phyloP scores from a whole-genome alignment of 2,888 invertebrate genomes.

The Helicoverpa assulta region DNA sequence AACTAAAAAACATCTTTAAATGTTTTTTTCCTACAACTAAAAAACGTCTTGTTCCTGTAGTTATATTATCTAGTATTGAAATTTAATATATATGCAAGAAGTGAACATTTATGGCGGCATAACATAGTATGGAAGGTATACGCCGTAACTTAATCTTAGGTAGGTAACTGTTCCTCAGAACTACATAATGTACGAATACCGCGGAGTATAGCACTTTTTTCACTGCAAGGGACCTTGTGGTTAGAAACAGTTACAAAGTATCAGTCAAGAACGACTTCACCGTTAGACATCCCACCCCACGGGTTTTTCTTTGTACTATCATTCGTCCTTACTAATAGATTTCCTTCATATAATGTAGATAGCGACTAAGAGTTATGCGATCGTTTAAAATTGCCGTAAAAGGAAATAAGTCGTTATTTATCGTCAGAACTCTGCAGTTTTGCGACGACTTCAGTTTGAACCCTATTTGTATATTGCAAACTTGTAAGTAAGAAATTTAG shows the following conservation, averaged over 20 bases:
- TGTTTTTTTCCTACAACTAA: too few species aligned
- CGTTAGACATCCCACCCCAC: slow-evolving; percentile 64
- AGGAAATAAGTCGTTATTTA: too few species aligned
- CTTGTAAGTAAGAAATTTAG: too few species aligned
- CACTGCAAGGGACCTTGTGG: slow-evolving; percentile 53
- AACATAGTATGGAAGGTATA: too few species aligned
- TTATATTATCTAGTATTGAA: too few species aligned
- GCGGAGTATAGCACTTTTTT: slow-evolving; percentile 60
- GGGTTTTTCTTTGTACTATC: slow-evolving; percentile 47
- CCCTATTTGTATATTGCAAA: too few species aligned
- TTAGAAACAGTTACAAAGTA: slow-evolving; percentile 71
- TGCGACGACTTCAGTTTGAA: too few species aligned
- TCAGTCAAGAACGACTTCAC: slow-evolving; percentile 59
- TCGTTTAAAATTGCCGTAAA: background rate
- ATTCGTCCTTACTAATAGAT: slow-evolving; percentile 51
- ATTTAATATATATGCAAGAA: background rate
- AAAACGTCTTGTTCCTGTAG: too few species aligned
- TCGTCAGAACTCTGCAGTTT: too few species aligned
- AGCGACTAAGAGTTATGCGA: background rate
- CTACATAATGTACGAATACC: slow-evolving; percentile 39
- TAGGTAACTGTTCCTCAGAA: slow-evolving; percentile 25
- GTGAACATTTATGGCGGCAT: background rate
- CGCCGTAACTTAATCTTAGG: too few species aligned
- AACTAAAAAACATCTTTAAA: too few species aligned
- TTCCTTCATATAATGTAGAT: slow-evolving; percentile 9